phyloP scores from a whole-genome alignment of 1,140 invertebrate genomes.

The Papilio glaucus region DNA sequence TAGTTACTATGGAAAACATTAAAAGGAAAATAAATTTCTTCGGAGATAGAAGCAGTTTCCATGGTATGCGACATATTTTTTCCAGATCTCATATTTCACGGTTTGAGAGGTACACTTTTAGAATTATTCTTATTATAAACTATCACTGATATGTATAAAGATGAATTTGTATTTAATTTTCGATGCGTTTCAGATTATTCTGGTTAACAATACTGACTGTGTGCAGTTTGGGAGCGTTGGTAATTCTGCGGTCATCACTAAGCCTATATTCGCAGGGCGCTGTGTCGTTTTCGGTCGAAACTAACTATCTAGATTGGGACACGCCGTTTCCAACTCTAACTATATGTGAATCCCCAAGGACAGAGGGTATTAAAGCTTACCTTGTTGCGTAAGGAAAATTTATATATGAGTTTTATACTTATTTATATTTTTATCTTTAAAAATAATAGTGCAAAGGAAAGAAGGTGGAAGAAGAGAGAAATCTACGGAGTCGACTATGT shows the following conservation, averaged over 20 bases:
- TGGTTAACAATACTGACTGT: constrained; percentile 55
- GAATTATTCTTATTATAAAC: not conserved
- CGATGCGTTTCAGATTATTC: constrained; percentile 58
- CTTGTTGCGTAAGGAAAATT: constrained; percentile 50
- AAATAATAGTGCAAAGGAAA: too few species aligned
- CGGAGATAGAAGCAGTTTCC: constrained; percentile 61
- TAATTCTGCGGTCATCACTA: constrained; percentile 55
- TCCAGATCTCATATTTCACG: constrained; percentile 48
- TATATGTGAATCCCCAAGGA: constrained; percentile 84
- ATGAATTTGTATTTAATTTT: not conserved
- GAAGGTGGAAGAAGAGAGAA: too few species aligned
- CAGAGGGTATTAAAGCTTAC: constrained; percentile 76
- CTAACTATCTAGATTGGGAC: constrained; percentile 87
- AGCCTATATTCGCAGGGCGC: constrained; percentile 53
- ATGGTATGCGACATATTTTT: constrained; percentile 56
- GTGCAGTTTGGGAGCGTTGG: constrained; percentile 51
- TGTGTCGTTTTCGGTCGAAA: constrained; percentile 82
- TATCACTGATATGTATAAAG: not conserved
- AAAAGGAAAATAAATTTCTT: constrained; percentile 60
- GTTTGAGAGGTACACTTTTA: constrained; percentile 58
- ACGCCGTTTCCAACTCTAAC: constrained; percentile 86
- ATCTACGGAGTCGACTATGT: too few species aligned
- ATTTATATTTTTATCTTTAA: not conserved
- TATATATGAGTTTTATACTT: constrained; percentile 7
- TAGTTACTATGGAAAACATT: constrained; percentile 28